Percentiles rank a stretch among this genome's conserved stretches.
These are phyloP conservation scores for Lithophane semibrunnea DNA, from an alignment of 2,888 invertebrate species.

Conservation along the genomic window DNA sequence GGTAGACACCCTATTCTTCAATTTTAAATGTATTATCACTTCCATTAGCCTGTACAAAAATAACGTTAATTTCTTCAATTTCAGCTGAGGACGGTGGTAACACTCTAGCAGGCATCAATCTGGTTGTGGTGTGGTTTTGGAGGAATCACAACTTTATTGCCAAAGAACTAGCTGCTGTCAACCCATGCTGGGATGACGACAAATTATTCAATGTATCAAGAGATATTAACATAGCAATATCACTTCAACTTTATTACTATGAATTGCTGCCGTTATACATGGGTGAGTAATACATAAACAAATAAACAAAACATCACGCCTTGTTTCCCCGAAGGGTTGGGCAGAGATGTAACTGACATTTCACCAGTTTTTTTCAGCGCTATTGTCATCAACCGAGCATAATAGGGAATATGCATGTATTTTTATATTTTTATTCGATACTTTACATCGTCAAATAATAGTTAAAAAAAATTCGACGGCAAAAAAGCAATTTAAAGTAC, in stretches of 20 bases:
- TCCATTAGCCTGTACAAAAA: background rate
- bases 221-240: slow-evolving; percentile 76
- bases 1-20: too few relatives aligned
- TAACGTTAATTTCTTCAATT: background rate
- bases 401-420: too few relatives aligned
- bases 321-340: too few relatives aligned
- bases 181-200: slow-evolving; percentile 79
- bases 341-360: too few relatives aligned
- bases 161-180: slow-evolving; percentile 66
- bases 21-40: background rate
- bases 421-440: too few relatives aligned
- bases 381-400: too few relatives aligned
- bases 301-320: too few relatives aligned
- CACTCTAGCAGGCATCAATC: slow-evolving; percentile 71
- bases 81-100: slow-evolving; percentile 74
- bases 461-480: too few relatives aligned
- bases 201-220: slow-evolving; percentile 73
- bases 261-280: slow-evolving; percentile 72
- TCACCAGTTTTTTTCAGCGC: too few relatives aligned
- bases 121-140: slow-evolving; percentile 74
- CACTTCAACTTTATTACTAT: slow-evolving; percentile 73
- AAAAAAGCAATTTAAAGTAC: too few relatives aligned
- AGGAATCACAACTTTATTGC: slow-evolving; percentile 77
- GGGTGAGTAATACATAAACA: slow-evolving; percentile 67
- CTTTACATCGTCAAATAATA: too few relatives aligned